Conservation (phyloP, 2,797 vertebrate genomes). For the Austrolebias charrua region DNA sequence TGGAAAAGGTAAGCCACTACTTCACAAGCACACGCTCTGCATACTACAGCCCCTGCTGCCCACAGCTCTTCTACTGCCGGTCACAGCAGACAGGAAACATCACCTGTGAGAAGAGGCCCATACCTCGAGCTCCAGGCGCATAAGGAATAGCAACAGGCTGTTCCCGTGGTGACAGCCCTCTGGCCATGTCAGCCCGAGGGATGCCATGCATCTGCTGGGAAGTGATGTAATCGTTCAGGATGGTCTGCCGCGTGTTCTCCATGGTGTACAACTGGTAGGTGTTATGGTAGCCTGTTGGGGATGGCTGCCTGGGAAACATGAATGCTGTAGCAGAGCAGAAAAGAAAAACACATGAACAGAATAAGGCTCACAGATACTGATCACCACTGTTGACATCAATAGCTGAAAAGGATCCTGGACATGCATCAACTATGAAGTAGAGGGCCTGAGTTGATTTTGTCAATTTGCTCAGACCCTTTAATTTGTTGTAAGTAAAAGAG, state of each 20-base stretch:
- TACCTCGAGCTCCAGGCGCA: constrained; percentile 87
- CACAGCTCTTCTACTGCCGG: constrained; percentile 26
- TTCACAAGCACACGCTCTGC: constrained; percentile 71
- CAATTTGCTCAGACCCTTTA: constrained; percentile 19
- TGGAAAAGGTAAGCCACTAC: constrained; percentile 85
- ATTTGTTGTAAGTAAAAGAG: constrained; percentile 6
- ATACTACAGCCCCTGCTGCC: constrained; percentile 50
- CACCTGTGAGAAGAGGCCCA: constrained; percentile 40
- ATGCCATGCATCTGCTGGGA: constrained; percentile 99
- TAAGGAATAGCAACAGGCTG: constrained; percentile 89
- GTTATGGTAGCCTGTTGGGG: constrained; percentile 93
- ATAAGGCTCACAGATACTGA: constrained; percentile 43
- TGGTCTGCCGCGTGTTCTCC: constrained; percentile 99
- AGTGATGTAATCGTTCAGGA: constrained; percentile 99
- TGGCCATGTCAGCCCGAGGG: constrained; percentile 87
- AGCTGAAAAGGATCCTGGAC: constrained; percentile 38
- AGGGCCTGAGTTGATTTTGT: constrained; percentile 31
- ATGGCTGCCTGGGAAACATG: constrained; percentile 95
- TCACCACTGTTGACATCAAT: constrained; percentile 53
- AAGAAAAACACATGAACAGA: constrained; percentile 51
- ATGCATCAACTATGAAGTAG: constrained; percentile 55
- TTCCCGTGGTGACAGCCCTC: constrained; percentile 92
- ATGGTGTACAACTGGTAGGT: constrained; percentile 98
- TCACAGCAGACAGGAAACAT: constrained; percentile 31
- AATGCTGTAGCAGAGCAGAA: constrained; percentile 77